These are phyloP conservation scores for Epistrophe eligans DNA, from an alignment of 2,888 invertebrate genomes.

Conservation along the genomic window DNA sequence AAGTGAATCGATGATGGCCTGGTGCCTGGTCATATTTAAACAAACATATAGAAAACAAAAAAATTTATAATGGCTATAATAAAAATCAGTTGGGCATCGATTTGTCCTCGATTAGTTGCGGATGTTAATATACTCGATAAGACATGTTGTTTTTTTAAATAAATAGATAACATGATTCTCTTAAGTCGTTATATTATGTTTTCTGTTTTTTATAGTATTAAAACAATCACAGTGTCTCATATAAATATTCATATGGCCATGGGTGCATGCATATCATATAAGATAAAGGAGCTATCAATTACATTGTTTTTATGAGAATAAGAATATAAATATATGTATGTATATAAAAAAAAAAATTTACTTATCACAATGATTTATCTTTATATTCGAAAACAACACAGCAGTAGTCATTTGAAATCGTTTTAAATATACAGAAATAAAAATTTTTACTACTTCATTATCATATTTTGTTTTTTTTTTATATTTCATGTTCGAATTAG, in stretches of 20 bases:
- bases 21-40: conserved; percentile 10
- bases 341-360: conserved; percentile 47
- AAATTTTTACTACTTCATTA: conserved; percentile 51
- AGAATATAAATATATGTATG: not conserved
- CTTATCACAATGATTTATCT: conserved; percentile 72
- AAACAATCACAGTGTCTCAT: conserved; percentile 27
- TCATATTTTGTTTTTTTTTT: conserved; percentile 32
- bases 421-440: conserved; percentile 22
- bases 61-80: conserved; percentile 29
- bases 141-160: conserved; percentile 43
- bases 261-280: not conserved
- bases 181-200: conserved; percentile 39
- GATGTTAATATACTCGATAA: conserved; percentile 66
- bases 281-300: conserved; percentile 54
- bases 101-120: conserved; percentile 73
- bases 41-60: not conserved
- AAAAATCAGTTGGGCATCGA: conserved; percentile 60
- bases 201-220: not conserved
- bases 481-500: conserved; percentile 35
- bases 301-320: conserved; percentile 44
- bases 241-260: conserved; percentile 61
- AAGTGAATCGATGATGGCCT: conserved; percentile 40
- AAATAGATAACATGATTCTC: conserved; percentile 19
- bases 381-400: conserved; percentile 27
- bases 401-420: conserved; percentile 43